Base-by-base conservation (phyloP, 2,113 vertebrate genomes). In the Bubo blakistoni region DNA sequence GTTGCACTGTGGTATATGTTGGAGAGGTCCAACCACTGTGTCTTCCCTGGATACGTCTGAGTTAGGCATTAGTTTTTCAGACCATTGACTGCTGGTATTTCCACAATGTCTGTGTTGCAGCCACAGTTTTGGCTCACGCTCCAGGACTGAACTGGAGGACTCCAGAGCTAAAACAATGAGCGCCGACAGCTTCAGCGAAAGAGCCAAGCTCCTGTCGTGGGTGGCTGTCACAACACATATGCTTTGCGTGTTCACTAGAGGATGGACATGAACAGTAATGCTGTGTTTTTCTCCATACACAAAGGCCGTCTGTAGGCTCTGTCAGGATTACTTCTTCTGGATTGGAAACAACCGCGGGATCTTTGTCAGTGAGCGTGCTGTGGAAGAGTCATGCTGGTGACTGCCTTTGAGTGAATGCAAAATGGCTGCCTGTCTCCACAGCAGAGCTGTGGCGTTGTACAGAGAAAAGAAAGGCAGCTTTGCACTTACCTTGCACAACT, bases 151-250 rank as follows among this genome's bases (percentile, higher is more conserved):
- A n/a, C 40, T 70, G 58, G 62, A 84, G 92, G 51, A 30, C 46
- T 90, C 67, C 80, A 88, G 55, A 81, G 42, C 59, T 78, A 34
- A 74, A 91, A 59, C 82, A 93, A 83, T 42, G 79, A 54, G 42
- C 1, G 21, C 51, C 0, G 16, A 91, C 90, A 93, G 81, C 93
- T 84, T 29, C 67, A 63, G 67, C 0, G 5, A 3, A 42, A 42
- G 82, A 93, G 88, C 82, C 88, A 67, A 24, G 38, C 81, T 92
- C 49, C 61, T 77, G 46, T 67, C 0, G 1, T 36, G 90, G 58
- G 71, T 20, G 58, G n/a, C 94, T 95, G 88, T 92, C 92, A 95
- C 67, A 90, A 52, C 82, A 78, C 63, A 81, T 55, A 27, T 71
- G 90, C 82, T 96, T 29, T 63, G 63, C 0, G 1, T 81, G 94